Base-by-base conservation (phyloP, 2,888 invertebrate genomes). In the Protophormia terraenovae region DNA sequence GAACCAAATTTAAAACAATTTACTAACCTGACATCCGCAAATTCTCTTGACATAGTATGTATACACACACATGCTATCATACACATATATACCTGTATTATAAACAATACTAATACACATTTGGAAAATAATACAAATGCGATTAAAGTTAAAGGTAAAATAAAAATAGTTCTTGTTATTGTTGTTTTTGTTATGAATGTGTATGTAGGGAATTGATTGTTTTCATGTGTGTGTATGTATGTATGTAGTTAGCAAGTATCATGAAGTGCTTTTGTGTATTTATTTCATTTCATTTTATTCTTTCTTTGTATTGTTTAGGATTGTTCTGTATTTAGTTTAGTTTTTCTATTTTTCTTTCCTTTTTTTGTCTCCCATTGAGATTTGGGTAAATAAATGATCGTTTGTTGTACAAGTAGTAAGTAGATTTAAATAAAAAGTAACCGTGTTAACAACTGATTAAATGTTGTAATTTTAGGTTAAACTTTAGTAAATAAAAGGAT, bases 1-100 rank as follows among this genome's bases (percentile, higher is more conserved):
- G 83, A 89, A 89, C 88, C 87, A 87, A 75, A 73, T 66, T 47
- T 71, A 64, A 73, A 71, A 79, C 41, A 72, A 75, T 78, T 58
- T 24, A 62, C 47, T 47, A 53, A 75, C 35, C 78, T 41, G 41
- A 50, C 78, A 71, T 79, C 66, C 72, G 19, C 14, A 66, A n/a
- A 80, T n/a, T 73, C 55, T 58, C 58, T 24, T 58, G 47, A 60
- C 35, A 47, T 55, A 58, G 12, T 24, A 41, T 16, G 12, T 38
- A 6, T 8, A 38, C 24, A n/a, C 0, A 53, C 16, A 16, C 6
- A 24, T 12, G 29, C 16, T 22, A 29, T 29, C 10, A 19, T n/a
- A 53, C 6, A 38, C 32, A 58, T 45, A 47, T n/a, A 24, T 16
- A 76, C 38, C 53, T 45, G 2, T 19, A 27, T 14, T 35, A 60